Conservation (phyloP, 2,888 invertebrate species). For the Tipula vernalis region DNA sequence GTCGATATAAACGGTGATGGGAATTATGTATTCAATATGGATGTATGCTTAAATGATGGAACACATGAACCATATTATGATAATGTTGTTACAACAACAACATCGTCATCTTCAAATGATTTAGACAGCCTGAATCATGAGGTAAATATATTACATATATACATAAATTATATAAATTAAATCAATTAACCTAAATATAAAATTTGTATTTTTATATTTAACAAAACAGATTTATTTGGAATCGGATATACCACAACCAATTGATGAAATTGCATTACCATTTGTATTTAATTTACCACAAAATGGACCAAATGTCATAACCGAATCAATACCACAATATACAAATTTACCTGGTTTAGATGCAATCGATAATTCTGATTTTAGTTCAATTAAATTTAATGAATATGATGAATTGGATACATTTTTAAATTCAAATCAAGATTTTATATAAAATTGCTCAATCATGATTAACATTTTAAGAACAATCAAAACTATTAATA, state of each 20-base stretch:
- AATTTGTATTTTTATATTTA: not conserved
- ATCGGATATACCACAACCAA: slow-evolving; percentile 5
- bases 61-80: not conserved
- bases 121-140: not conserved
- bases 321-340: slow-evolving; percentile 9
- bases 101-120: not conserved
- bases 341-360: slow-evolving; percentile 9
- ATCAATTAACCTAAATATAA: not conserved
- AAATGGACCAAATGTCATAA: slow-evolving; percentile 9
- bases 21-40: slow-evolving; percentile 7
- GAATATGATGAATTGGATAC: slow-evolving; percentile 9
- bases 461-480: not conserved
- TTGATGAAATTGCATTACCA: slow-evolving; percentile 11
- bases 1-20: slow-evolving; percentile 6
- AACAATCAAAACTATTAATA: not conserved
- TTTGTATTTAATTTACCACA: slow-evolving; percentile 9
- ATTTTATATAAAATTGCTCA: slow-evolving; percentile 5
- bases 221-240: not conserved
- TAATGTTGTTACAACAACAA: not conserved
- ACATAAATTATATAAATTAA: not conserved
- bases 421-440: slow-evolving; percentile 10
- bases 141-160: not conserved
- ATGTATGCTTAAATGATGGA: not conserved
- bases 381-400: slow-evolving; percentile 11
- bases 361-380: slow-evolving; percentile 7